Conservation (phyloP, 2,888 invertebrate genomes). For the Scaptomyza cyrtandrae region DNA sequence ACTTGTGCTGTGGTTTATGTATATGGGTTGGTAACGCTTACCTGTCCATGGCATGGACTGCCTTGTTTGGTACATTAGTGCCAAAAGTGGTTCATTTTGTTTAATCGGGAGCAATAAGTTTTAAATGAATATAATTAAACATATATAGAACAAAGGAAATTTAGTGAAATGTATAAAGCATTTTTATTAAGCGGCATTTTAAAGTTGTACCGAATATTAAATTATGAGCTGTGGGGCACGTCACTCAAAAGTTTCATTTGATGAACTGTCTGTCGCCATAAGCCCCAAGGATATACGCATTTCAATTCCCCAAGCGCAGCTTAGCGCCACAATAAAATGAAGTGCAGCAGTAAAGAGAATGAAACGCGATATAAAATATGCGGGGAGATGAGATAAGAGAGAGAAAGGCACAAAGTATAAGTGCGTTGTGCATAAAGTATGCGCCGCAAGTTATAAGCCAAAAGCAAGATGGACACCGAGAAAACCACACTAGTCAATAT, state of each 20-base stretch:
- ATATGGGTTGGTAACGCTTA: too few species aligned
- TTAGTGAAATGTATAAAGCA: not conserved
- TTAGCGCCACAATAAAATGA: conserved; percentile 77
- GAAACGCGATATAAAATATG: conserved; percentile 14
- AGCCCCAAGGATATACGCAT: conserved; percentile 69
- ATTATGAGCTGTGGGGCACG: conserved; percentile 34
- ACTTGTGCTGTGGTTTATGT: too few species aligned
- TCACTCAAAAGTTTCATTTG: conserved; percentile 64
- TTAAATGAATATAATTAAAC: too few species aligned
- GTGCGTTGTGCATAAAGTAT: conserved; percentile 75
- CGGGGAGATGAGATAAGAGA: not conserved
- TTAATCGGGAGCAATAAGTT: too few species aligned
- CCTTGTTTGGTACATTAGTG: too few species aligned
- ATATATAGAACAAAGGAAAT: too few species aligned
- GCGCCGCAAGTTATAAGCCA: conserved; percentile 71
- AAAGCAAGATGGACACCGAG: conserved; percentile 66
- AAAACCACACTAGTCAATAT: conserved; percentile 72
- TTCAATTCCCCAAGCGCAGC: conserved; percentile 75
- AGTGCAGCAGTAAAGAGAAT: conserved; percentile 73
- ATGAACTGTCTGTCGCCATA: conserved; percentile 67
- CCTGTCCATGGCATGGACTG: too few species aligned
- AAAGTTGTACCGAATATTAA: conserved; percentile 48
- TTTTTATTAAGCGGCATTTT: not conserved
- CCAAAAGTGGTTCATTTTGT: too few species aligned
- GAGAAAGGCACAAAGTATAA: conserved; percentile 51